Conservation (phyloP, 2,113 vertebrate genomes). For the Pelusios castaneus region DNA sequence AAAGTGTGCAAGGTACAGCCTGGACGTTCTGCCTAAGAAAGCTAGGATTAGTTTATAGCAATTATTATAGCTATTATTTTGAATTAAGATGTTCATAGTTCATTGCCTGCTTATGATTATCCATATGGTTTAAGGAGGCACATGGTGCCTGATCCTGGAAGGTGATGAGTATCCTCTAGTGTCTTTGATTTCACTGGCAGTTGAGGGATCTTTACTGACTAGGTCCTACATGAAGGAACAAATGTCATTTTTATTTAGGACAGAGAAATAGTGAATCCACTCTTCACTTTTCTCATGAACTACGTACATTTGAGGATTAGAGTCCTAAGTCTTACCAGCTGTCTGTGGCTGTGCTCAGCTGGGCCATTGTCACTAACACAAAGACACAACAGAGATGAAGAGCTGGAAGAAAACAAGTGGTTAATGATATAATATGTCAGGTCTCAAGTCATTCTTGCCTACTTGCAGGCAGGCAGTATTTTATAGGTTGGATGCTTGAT, state of each 20-base stretch:
- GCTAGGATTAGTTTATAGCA: neutral
- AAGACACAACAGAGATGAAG: neutral
- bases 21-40: neutral
- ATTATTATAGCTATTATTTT: neutral
- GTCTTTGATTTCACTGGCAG: neutral
- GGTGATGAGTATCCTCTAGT: neutral
- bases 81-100: neutral
- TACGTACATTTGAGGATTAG: accelerated
- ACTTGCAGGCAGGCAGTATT: accelerated
- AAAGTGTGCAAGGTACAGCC: neutral
- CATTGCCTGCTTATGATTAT: neutral
- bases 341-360: neutral
- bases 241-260: neutral
- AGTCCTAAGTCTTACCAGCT: neutral
- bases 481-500: neutral
- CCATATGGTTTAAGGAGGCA: neutral
- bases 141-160: neutral
- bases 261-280: neutral
- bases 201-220: neutral
- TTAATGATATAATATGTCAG: neutral
- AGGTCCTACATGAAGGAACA: neutral
- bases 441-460: neutral
- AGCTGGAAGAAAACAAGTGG: neutral
- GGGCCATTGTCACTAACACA: neutral
- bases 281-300: neutral